phyloP scores from a whole-genome alignment of 2,113 vertebrate species.

The Megalops atlanticus region DNA sequence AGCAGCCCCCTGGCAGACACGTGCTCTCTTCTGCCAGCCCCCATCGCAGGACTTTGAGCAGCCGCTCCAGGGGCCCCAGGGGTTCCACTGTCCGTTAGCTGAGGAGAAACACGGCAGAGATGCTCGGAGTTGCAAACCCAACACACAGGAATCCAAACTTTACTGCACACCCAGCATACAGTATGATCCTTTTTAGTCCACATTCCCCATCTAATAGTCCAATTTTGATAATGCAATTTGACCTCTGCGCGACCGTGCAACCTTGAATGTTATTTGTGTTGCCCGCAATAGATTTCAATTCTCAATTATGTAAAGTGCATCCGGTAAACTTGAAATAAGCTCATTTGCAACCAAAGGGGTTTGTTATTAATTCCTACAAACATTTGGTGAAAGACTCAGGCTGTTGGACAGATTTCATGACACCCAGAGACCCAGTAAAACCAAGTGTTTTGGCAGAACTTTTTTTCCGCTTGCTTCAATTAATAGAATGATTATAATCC shows the following conservation, averaged over 20 bases:
- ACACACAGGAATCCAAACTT: no score
- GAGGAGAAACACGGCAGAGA: slow-evolving; percentile 36
- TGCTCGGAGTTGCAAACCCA: no score
- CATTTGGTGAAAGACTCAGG: slow-evolving; percentile 1
- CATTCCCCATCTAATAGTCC: slow-evolving; percentile 7
- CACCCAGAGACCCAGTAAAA: slow-evolving; percentile 21
- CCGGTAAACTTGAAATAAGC: slow-evolving; percentile 27
- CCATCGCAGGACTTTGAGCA: slow-evolving; percentile 97
- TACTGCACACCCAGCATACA: neutral
- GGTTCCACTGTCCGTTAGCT: slow-evolving; percentile 99
- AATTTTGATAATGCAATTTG: slow-evolving; percentile 31
- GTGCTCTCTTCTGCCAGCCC: slow-evolving; percentile 87
- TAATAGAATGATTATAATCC: slow-evolving; percentile 34
- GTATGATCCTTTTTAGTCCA: neutral
- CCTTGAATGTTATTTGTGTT: slow-evolving; percentile 27
- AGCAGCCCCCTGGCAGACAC: slow-evolving; percentile 87
- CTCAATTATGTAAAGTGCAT: slow-evolving; percentile 28
- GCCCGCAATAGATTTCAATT: slow-evolving; percentile 13
- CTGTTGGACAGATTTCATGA: slow-evolving; percentile 27
- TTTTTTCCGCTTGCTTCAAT: slow-evolving; percentile 24
- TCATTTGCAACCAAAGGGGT: slow-evolving; percentile 14
- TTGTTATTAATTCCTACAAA: slow-evolving; percentile 10
- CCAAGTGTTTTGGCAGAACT: slow-evolving; percentile 5
- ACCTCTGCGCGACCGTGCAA: slow-evolving; percentile 21
- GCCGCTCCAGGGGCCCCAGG: slow-evolving; percentile 96